Conservation (phyloP, 2,113 vertebrate genomes). For the Siniperca chuatsi region DNA sequence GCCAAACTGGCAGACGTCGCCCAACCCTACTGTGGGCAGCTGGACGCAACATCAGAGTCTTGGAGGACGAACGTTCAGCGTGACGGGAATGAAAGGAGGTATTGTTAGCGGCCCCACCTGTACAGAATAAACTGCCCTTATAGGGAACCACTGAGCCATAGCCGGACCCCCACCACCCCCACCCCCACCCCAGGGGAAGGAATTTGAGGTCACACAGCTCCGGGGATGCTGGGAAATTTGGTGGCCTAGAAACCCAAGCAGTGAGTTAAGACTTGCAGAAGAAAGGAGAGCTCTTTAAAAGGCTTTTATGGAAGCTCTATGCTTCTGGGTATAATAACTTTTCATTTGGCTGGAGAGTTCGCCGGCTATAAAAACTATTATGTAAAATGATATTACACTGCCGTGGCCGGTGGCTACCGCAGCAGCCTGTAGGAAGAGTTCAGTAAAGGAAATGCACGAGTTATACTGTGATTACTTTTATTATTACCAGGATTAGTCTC, state of each 20-base stretch:
- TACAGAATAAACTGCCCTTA: slow-evolving; percentile 68
- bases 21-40: background rate
- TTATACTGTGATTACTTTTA: background rate
- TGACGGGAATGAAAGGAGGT: slow-evolving; percentile 70
- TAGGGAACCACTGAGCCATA: slow-evolving; percentile 62
- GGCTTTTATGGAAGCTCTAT: slow-evolving; percentile 28
- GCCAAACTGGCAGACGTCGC: too few relatives aligned
- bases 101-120: slow-evolving; percentile 77
- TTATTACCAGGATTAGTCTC: background rate
- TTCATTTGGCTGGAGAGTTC: slow-evolving; percentile 53
- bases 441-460: background rate
- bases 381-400: slow-evolving; percentile 35
- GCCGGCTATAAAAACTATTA: slow-evolving; percentile 48
- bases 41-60: slow-evolving; percentile 57
- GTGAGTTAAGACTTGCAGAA: slow-evolving; percentile 23
- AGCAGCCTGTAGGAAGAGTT: background rate
- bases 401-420: slow-evolving; percentile 4
- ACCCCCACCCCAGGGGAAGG: slow-evolving; percentile 47
- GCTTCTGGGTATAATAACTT: slow-evolving; percentile 49
- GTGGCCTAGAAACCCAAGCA: slow-evolving; percentile 54
- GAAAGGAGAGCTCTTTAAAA: slow-evolving; percentile 43
- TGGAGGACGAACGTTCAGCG: slow-evolving; percentile 35
- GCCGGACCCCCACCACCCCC: background rate
- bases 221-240: slow-evolving; percentile 63
- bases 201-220: slow-evolving; percentile 64